Conservation (phyloP, 2,113 vertebrate species). For the Dicentrarchus labrax region DNA sequence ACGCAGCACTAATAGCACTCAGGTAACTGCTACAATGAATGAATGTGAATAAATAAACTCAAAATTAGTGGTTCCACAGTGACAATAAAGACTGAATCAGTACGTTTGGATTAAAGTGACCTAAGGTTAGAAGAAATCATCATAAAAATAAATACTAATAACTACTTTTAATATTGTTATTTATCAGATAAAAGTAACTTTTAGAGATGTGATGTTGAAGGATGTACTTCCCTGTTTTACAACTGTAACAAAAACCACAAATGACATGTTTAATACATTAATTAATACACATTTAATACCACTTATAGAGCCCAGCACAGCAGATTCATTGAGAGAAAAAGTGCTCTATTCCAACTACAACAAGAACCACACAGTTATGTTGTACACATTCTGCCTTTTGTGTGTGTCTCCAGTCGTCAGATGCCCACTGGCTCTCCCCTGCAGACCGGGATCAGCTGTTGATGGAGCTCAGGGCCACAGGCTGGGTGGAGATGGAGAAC, state of each 20-base stretch:
- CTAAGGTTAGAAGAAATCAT: not conserved
- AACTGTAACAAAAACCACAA: no score
- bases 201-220: not conserved
- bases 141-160: not conserved
- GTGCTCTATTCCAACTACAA: no score
- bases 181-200: not conserved
- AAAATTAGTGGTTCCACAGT: not conserved
- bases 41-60: not conserved
- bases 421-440: conserved; percentile 87
- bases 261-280: no score
- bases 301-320: not conserved
- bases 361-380: not conserved
- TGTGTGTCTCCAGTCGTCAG: conserved; percentile 84
- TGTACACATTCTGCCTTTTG: not conserved
- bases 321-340: no score
- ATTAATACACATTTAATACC: no score
- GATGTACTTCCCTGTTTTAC: not conserved
- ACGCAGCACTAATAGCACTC: not conserved
- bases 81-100: not conserved
- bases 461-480: conserved; percentile 88
- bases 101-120: not conserved
- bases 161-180: not conserved
- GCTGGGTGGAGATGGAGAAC: conserved; percentile 90
- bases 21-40: not conserved
- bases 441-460: conserved; percentile 90